phyloP scores from a whole-genome alignment of 2,113 vertebrate genomes.

The Tympanuchus pallidicinctus region DNA sequence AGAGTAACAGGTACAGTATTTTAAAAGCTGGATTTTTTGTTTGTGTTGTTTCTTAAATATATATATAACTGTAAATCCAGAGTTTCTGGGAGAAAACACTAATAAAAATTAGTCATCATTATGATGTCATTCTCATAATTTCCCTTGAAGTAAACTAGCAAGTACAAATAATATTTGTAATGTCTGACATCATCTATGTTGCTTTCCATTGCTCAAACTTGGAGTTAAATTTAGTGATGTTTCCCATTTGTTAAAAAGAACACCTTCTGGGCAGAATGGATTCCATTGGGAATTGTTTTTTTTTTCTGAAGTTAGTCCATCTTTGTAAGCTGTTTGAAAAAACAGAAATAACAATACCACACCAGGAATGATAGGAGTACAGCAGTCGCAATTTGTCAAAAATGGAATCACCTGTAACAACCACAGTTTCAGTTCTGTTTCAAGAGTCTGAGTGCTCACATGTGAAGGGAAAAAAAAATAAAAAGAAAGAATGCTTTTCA shows the following conservation, averaged over 20 bases:
- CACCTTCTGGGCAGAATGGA: slow-evolving; percentile 75
- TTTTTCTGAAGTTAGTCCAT: slow-evolving; percentile 70
- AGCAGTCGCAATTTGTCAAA: slow-evolving; percentile 28
- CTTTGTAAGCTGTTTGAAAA: slow-evolving; percentile 53
- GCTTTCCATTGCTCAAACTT: slow-evolving; percentile 83
- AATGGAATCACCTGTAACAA: slow-evolving; percentile 7
- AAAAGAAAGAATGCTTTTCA: background rate
- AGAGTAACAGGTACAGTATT: slow-evolving; percentile 61
- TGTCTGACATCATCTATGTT: slow-evolving; percentile 85
- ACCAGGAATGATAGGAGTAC: background rate
- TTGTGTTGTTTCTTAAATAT: background rate
- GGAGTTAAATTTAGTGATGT: slow-evolving; percentile 76
- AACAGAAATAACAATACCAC: background rate
- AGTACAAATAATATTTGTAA: slow-evolving; percentile 89
- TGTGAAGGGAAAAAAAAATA: background rate
- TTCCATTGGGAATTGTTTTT: slow-evolving; percentile 69
- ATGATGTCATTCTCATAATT: slow-evolving; percentile 85
- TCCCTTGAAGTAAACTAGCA: slow-evolving; percentile 81
- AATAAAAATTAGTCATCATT: slow-evolving; percentile 81
- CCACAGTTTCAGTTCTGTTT: background rate
- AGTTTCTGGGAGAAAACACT: slow-evolving; percentile 79
- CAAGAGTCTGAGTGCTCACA: background rate
- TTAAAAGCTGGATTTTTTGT: slow-evolving; percentile 70
- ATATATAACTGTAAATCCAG: slow-evolving; percentile 66
- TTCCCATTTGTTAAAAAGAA: slow-evolving; percentile 82